A percentile compares a stretch with the other conserved stretches of the same genome.
These are phyloP conservation scores for Pachycephala philippinensis DNA, from an alignment of 2,113 vertebrate species.

Conservation along the genomic window DNA sequence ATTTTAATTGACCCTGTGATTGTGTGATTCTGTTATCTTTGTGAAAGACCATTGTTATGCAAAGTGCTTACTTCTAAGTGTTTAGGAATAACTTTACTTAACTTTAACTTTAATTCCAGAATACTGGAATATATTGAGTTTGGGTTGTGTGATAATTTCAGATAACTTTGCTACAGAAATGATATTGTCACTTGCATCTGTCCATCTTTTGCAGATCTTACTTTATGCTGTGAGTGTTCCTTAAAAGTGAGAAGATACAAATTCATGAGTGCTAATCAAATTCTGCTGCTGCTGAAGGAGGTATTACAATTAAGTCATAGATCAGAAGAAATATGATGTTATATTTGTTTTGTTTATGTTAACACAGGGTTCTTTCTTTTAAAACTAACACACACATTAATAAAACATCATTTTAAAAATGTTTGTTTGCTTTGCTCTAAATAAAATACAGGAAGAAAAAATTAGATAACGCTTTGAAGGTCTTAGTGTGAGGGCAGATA, in stretches of 20 bases:
- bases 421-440: not conserved
- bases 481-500: not conserved
- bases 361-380: not conserved
- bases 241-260: not conserved
- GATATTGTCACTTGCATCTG: not conserved
- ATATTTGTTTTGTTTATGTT: not conserved
- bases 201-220: not conserved
- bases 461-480: accelerated
- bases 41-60: not conserved
- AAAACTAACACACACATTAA: not conserved
- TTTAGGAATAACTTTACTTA: not conserved
- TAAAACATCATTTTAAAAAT: not conserved
- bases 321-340: not conserved
- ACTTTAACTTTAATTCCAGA: too few species aligned
- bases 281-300: not conserved
- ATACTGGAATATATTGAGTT: not conserved
- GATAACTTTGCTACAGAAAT: not conserved
- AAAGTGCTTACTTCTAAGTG: not conserved
- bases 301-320: not conserved
- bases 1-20: not conserved
- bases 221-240: not conserved
- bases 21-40: not conserved
- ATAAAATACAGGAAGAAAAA: not conserved
- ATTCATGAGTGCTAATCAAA: not conserved
- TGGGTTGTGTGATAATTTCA: not conserved